Evolutionary conservation across 2,797 vertebrate species (phyloP), one percentile per base, ranked within the genome.

Genomic region (Dendrocincla fuliginosa): DNA sequence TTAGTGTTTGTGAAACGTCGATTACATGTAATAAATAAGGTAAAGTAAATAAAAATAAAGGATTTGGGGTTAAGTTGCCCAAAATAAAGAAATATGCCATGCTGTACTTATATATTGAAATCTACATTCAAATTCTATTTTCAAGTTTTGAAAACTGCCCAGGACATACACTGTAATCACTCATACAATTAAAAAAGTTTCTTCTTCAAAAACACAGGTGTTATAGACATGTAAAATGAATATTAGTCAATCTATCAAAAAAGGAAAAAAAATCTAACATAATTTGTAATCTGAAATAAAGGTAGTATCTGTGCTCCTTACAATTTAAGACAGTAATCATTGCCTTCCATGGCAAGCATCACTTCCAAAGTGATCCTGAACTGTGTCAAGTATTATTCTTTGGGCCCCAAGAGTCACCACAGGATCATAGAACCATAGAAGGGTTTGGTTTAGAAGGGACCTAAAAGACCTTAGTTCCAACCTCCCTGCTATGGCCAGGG

Each of bases 111-210:
- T 55, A 46, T 10, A 3, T 19, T 79, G 53, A 56, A 68, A 8
- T 57, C 39, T 57, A 28, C 8, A 7, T 52, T 68, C 30, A 67
- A 9, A 52, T 46, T 78, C 5, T 37, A 18, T 73, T 83, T 83
- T n/a, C 18, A 57, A 35, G 17, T 12, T 76, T 83, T 69, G n/a
- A 79, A 85, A 92, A 44, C 5, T 42, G 9, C 13, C 22, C 5
- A 30, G 33, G 10, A 56, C 3, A 4, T 24, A 19, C 5, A 35
- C 2, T 6, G 5, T 42, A 42, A 19, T 22, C 0, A 0, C 17
- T 77, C 20, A 65, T 37, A 32, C 1, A 83, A 50, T 27, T 65
- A 4, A 37, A 86, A 63, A 52, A 30, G 0, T 20, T n/a, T 30
- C 9, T 42, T 39, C 13, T 33, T 56, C 9, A 84, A 74, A 80